Conservation (phyloP, 2,797 vertebrate genomes). For the Lophotriccus pileatus region DNA sequence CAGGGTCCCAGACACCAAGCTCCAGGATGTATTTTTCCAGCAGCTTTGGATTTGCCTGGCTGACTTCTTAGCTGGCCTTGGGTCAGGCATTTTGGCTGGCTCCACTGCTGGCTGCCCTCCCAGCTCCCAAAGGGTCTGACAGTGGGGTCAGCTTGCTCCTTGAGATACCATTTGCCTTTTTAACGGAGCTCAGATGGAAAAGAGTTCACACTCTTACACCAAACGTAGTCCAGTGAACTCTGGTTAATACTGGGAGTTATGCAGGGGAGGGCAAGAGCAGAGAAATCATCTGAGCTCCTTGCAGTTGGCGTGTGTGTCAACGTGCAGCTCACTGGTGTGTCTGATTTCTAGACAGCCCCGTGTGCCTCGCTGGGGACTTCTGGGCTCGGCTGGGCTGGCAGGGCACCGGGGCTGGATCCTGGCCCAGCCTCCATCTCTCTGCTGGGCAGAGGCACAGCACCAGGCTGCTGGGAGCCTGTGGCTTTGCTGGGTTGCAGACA, state of each 20-base stretch:
- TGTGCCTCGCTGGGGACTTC: neutral
- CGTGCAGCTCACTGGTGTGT: too few relatives aligned
- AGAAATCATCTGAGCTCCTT: neutral
- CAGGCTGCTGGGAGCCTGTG: neutral
- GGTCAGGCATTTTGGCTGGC: constrained; percentile 64
- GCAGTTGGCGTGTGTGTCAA: neutral
- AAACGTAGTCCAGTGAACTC: neutral
- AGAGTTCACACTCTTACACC: neutral
- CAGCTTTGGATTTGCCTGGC: constrained; percentile 56
- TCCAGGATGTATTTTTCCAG: constrained; percentile 63
- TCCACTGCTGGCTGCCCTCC: constrained; percentile 54
- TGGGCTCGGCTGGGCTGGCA: neutral
- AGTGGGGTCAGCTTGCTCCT: constrained; percentile 57
- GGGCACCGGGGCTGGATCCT: neutral
- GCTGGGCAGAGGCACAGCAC: neutral
- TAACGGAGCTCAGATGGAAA: neutral
- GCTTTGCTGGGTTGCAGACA: neutral
- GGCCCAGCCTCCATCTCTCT: neutral
- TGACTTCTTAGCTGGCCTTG: constrained; percentile 62
- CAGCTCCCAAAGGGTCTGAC: constrained; percentile 47
- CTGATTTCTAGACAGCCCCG: neutral
- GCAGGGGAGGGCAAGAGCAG: neutral
- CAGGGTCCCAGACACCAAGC: constrained; percentile 35
- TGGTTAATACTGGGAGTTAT: neutral
- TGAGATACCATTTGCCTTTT: constrained; percentile 19